Evolutionary conservation across 2,797 vertebrate species (phyloP), one percentile per base, ranked within the genome.

Genomic region (Thunnus albacares): DNA sequence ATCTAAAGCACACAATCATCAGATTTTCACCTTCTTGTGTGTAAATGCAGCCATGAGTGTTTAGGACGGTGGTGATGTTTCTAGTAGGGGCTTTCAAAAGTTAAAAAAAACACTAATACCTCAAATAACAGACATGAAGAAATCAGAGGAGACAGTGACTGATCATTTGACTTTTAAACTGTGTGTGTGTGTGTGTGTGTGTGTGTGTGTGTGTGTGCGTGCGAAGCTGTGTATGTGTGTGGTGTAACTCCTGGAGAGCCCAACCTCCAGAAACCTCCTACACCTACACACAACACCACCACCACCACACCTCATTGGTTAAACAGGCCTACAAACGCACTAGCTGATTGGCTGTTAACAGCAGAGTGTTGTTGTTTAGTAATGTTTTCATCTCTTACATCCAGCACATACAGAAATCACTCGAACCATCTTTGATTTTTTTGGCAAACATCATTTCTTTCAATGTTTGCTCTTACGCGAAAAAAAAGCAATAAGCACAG

Each of bases 191-290:
- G 45, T 62, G 35, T 76, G 33, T 33, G 56, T 70, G 26, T 49
- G 45, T 51, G 33, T 68, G 60, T 75, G 62, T 51, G 57, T 35
- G 22, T 67, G 7, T 71, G 57, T 5, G 49, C 63, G 13, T 22
- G 38, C 65, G 43, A 58, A 13, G 38, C 24, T 35, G 12, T 62
- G 3, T 56, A 26, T 35, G 66, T 75, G 76, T 69, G 49, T 62
- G 58, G 63, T 63, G 65, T 77, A 75, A 77, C 74, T 87, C 79
- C 88, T 90, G 90, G 91, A 92, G 91, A 92, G 91, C 89, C 93
- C 92, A 92, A 88, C 90, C 91, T 94, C 92, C 90, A 92, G 85
- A 87, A 80, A 81, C 75, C 49, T 75, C 73, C 57, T 70, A 80
- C 67, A 75, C 75, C 72, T 8, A 59, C 70, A 71, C 81, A 76